Evolutionary conservation across 2,113 vertebrate genomes (phyloP), one percentile per base, ranked within the genome.

Genomic region (Telmatochromis bifrenatus): DNA sequence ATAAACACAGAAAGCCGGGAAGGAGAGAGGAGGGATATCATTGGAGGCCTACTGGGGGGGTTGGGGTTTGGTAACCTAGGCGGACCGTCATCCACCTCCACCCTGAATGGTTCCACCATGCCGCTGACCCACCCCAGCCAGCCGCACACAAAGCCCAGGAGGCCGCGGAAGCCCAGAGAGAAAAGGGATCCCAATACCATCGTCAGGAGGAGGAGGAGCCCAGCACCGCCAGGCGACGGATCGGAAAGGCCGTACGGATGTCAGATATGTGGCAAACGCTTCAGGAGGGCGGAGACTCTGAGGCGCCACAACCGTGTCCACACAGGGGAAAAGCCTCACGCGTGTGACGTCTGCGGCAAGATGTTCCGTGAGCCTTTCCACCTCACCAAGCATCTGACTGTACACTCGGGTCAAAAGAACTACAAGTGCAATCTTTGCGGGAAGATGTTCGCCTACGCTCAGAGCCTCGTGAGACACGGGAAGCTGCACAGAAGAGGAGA

Each of bases 221-320:
- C 93, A 0, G 95, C 95, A 0, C 91, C 94, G 7, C 91, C 93
- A 0, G 95, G 96, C 1, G 94, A 94, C 9, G 95, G 94, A 10
- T 93, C 94, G 0, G 98, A 99, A 87, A 95, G 97, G 83, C 98
- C 98, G 9, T 98, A 98, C 84, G 96, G 96, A 9, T 99, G 98
- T 87, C 97, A 97, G 1, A 94, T 97, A 5, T 99, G 98, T 45
- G 93, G 96, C 81, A 97, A 98, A 11, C 95, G 95, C 33, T 96
- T 97, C 84, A 90, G 93, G 49, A 70, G 96, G 70, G 95, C 94
- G 1, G 94, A 96, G 73, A 95, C 96, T 6, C 88, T 97, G 83
- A 92, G 96, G 3, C 92, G 95, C 10, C 96, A 96, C 88, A 95
- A 95, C 82, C 94, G 96, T 7, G 95, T 96, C 9, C 96, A 95